These are phyloP conservation scores for Petrocephalus sullivani DNA, from an alignment of 2,797 vertebrate species.

Conservation along the genomic window DNA sequence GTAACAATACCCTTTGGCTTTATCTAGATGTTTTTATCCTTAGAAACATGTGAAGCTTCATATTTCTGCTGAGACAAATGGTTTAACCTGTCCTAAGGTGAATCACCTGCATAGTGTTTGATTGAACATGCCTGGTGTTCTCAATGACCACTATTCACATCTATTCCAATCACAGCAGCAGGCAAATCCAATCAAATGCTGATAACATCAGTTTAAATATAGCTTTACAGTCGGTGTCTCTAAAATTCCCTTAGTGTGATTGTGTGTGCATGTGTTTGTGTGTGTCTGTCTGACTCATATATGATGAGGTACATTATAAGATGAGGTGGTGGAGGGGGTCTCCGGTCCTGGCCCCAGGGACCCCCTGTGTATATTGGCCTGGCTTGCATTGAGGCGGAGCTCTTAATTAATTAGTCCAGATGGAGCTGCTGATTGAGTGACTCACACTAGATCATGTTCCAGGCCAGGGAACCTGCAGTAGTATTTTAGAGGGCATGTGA, in stretches of 20 bases:
- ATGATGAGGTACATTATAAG: background rate
- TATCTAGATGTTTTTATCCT: background rate
- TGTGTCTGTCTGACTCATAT: background rate
- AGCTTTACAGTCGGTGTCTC: background rate
- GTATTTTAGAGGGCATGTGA: background rate
- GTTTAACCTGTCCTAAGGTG: background rate
- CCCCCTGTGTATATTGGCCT: background rate
- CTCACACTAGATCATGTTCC: slow-evolving; percentile 20
- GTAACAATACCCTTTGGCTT: background rate
- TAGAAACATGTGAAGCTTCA: background rate
- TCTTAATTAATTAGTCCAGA: slow-evolving; percentile 11
- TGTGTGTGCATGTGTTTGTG: background rate
- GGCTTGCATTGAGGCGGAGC: background rate
- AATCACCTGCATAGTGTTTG: background rate
- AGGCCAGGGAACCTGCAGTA: background rate
- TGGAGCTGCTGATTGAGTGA: background rate
- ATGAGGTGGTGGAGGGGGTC: background rate
- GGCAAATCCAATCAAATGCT: background rate
- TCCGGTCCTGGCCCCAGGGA: background rate
- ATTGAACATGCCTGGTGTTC: background rate
- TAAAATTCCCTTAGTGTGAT: background rate
- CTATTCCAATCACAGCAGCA: background rate
- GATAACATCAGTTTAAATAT: background rate
- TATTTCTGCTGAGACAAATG: background rate
- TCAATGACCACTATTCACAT: background rate